These are phyloP conservation scores for Oncorhynchus tshawytscha DNA, from an alignment of 2,113 vertebrate genomes.

Conservation along the genomic window DNA sequence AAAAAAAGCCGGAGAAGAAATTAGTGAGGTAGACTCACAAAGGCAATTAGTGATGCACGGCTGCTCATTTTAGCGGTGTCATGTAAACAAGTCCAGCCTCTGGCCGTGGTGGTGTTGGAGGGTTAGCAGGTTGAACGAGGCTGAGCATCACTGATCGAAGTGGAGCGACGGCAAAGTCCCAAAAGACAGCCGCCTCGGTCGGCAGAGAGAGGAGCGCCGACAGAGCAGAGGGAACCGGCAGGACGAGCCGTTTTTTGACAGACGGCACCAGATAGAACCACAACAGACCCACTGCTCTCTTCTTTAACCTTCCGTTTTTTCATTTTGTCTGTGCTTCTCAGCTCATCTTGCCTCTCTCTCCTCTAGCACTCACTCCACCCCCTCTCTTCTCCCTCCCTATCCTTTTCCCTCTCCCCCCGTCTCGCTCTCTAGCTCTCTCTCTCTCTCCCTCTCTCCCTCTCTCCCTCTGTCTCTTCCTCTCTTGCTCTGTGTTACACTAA, in stretches of 20 bases:
- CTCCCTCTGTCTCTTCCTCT: conserved; percentile 27
- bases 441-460: conserved; percentile 33
- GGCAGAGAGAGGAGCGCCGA: conserved; percentile 22
- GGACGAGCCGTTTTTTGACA: conserved; percentile 21
- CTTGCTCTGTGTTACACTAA: conserved; percentile 60
- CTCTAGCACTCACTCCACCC: conserved; percentile 8
- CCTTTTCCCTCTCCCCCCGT: conserved; percentile 21
- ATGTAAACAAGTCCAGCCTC: conserved; percentile 40
- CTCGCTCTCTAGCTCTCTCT: conserved; percentile 28
- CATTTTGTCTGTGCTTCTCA: conserved; percentile 27
- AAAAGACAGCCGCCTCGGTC: conserved; percentile 22
- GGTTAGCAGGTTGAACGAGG: conserved; percentile 1
- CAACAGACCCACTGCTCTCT: conserved; percentile 17
- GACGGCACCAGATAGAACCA: conserved; percentile 13
- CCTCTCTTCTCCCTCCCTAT: conserved; percentile 2
- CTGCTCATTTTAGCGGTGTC: conserved; percentile 22
- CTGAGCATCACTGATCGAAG: conserved; percentile 7
- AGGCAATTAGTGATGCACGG: conserved; percentile 32
- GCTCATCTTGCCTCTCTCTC: not conserved
- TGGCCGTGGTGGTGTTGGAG: not conserved
- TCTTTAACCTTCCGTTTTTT: conserved; percentile 45
- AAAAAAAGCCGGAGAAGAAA: conserved; percentile 22
- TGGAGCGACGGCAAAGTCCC: conserved; percentile 18
- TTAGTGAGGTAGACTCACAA: conserved; percentile 26
- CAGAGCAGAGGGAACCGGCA: conserved; percentile 15